phyloP scores from a whole-genome alignment of 2,888 invertebrate genomes.

The Trissolcus japonicus region DNA sequence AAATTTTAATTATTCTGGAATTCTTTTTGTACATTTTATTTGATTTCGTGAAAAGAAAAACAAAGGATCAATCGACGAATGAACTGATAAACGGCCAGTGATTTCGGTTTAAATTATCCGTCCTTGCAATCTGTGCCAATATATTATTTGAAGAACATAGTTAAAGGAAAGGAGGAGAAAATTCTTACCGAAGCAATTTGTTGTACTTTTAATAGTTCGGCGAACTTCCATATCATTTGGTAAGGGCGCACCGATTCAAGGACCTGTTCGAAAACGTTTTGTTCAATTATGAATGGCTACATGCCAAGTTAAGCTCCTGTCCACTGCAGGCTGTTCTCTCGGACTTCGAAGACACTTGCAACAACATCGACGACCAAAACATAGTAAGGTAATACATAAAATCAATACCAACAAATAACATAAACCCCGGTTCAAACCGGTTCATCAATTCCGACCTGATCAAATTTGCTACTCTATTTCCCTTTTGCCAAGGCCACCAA shows the following conservation, averaged over 20 bases:
- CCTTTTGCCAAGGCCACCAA: neutral
- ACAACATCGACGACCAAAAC: conserved; percentile 88
- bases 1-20: no score
- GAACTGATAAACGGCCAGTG: no score
- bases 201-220: conserved; percentile 82
- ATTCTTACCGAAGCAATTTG: conserved; percentile 14
- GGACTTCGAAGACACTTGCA: conserved; percentile 95
- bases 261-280: conserved; percentile 94
- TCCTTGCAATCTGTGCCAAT: no score
- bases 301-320: conserved; percentile 96
- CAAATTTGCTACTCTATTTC: neutral
- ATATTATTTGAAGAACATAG: no score
- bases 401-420: conserved; percentile 28
- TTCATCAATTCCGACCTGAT: conserved; percentile 1
- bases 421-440: neutral
- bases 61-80: no score
- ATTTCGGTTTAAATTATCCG: no score
- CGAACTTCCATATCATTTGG: conserved; percentile 95
- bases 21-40: no score
- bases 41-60: no score
- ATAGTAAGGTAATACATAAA: conserved; percentile 81
- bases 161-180: no score
- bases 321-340: conserved; percentile 95
- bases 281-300: conserved; percentile 98
- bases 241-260: conserved; percentile 91